Evolutionary conservation across 2,797 vertebrate species (phyloP).

Genomic region (Ptychadena robeensis): DNA sequence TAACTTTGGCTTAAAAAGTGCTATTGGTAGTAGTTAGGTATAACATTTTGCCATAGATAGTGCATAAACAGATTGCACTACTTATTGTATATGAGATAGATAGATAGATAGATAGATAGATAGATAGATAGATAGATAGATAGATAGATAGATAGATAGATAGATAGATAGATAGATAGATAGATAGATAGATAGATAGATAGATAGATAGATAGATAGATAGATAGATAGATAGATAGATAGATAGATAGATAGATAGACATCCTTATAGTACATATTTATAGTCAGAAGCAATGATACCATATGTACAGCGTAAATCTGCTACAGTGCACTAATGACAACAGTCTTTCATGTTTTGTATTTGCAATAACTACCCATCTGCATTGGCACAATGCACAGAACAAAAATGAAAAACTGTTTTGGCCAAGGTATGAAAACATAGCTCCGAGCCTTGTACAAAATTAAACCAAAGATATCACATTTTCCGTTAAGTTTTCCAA

Average conservation of each 20-base stretch:
- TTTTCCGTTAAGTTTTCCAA: not conserved
- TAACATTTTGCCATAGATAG: not conserved
- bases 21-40: not conserved
- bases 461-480: not conserved
- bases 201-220: too few relatives aligned
- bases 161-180: too few relatives aligned
- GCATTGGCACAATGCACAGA: constrained; percentile 28
- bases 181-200: too few relatives aligned
- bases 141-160: too few relatives aligned
- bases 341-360: constrained; percentile 27
- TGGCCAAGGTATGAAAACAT: constrained; percentile 12
- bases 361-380: constrained; percentile 20
- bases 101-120: too few relatives aligned
- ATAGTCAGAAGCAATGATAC: not conserved
- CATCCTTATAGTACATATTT: not conserved
- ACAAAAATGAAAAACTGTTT: not conserved
- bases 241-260: too few relatives aligned
- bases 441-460: constrained; percentile 17
- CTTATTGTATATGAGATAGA: too few relatives aligned
- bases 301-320: not conserved
- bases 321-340: not conserved
- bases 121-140: too few relatives aligned
- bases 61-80: too few relatives aligned
- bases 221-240: too few relatives aligned
- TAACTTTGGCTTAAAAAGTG: not conserved